These are phyloP conservation scores for Onychostoma macrolepis DNA, from an alignment of 2,113 vertebrate genomes.

Conservation along the genomic window DNA sequence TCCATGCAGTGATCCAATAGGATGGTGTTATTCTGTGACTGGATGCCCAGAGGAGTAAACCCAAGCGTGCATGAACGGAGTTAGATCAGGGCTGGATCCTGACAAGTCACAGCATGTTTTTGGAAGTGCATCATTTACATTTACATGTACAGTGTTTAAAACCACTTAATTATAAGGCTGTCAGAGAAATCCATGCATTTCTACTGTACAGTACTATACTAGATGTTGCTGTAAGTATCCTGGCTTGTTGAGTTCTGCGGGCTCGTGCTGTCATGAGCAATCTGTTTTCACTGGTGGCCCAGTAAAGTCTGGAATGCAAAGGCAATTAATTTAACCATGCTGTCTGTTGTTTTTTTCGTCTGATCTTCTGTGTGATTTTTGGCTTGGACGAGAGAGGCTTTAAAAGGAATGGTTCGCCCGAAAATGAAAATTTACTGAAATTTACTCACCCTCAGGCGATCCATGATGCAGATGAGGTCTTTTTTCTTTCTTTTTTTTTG, in stretches of 20 bases:
- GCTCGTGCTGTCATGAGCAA: background rate
- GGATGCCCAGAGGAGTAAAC: conserved; percentile 9
- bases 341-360: background rate
- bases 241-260: background rate
- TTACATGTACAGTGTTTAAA: background rate
- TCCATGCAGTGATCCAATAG: background rate
- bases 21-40: background rate
- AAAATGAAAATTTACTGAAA: background rate
- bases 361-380: conserved; percentile 26
- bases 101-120: conserved; percentile 10
- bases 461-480: background rate
- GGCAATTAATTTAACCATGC: conserved; percentile 37
- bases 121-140: background rate
- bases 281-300: conserved; percentile 36
- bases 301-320: conserved; percentile 42
- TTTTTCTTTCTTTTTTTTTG: background rate
- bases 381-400: background rate
- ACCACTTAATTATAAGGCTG: background rate
- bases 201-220: background rate
- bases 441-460: background rate
- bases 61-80: conserved; percentile 25
- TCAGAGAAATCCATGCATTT: background rate
- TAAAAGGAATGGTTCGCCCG: background rate
- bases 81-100: conserved; percentile 10
- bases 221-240: background rate